Evolutionary conservation across 2,797 vertebrate species (phyloP).

Genomic region (Gadopsis bispinosus): DNA sequence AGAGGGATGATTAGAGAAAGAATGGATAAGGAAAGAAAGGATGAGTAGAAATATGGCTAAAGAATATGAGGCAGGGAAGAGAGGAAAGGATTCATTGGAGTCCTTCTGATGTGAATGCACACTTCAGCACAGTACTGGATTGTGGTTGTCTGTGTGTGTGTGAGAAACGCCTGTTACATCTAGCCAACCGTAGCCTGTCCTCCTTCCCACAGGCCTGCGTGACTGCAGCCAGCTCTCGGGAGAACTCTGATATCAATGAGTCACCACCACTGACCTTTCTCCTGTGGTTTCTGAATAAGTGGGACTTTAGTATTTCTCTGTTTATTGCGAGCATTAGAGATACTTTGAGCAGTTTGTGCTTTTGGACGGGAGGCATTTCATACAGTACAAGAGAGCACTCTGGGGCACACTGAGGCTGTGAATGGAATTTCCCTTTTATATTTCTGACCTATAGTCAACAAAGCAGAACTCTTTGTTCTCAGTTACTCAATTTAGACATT

Average conservation of each 20-base stretch:
- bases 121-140: slow-evolving; percentile 21
- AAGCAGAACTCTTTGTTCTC: slow-evolving; percentile 42
- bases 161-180: slow-evolving; percentile 35
- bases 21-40: background rate
- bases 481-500: slow-evolving; percentile 37
- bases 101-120: slow-evolving; percentile 18
- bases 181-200: slow-evolving; percentile 32
- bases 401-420: slow-evolving; percentile 43
- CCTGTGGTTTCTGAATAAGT: slow-evolving; percentile 69
- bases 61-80: slow-evolving; percentile 1
- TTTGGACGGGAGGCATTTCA: slow-evolving; percentile 48
- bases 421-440: slow-evolving; percentile 63
- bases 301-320: slow-evolving; percentile 59
- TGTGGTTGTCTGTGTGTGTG: slow-evolving; percentile 36
- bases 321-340: slow-evolving; percentile 33
- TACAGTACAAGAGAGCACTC: slow-evolving; percentile 33
- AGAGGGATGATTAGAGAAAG: background rate
- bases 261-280: slow-evolving; percentile 79
- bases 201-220: slow-evolving; percentile 64
- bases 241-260: slow-evolving; percentile 69
- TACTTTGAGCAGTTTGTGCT: slow-evolving; percentile 49
- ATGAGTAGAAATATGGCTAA: background rate
- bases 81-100: slow-evolving; percentile 14
- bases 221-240: slow-evolving; percentile 35
- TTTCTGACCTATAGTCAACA: slow-evolving; percentile 51